Evolutionary conservation across 2,888 invertebrate genomes (phyloP), one percentile per base, ranked within the genome.

Genomic region (Psylliodes chrysocephalus): DNA sequence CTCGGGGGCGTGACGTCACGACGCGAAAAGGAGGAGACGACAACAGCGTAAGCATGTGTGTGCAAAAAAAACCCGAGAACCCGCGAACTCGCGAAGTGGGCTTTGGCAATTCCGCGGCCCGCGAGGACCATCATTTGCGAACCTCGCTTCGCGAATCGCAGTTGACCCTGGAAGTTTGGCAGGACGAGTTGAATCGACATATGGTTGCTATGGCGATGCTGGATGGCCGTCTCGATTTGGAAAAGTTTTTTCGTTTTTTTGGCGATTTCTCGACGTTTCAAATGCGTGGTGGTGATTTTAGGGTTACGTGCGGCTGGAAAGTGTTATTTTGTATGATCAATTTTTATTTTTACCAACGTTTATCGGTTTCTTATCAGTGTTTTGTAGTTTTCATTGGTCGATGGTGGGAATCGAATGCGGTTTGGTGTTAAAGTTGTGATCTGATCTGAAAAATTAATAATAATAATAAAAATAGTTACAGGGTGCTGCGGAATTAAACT

Each of bases 11-110:
- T 47, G 57, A 49, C 57, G 57, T 57, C 33, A 22, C 56, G 14
- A 5, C 35, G 47, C 49, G 25, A 42, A 54, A 25, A 42, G 28
- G 56, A 56, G 53, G 12, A 33, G 38, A 33, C 53, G 38, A 35
- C 52, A 52, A 52, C 52, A 35, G 30, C 17, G 52, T 35, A 17
- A n/a, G n/a, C 33, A n/a, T n/a, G 30, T 78, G 78, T 78, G 79
- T 80, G 80, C 79, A 49, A 49, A 49, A 49, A 81, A 81, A 78
- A 77, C 63, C 78, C 78, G 79, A 78, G 69, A 69, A 68, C 57
- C 51, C 71, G 76, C 78, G 78, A 78, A 77, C 38, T 15, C 19
- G 71, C 71, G 69, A 67, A 54, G 61, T 67, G 49, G 42, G 54
- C 52, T 18, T 53, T 52, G 59, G 64, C 62, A 64, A 64, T 60